Evolutionary conservation across 2,797 vertebrate species (phyloP).

Genomic region (Fringilla coelebs): DNA sequence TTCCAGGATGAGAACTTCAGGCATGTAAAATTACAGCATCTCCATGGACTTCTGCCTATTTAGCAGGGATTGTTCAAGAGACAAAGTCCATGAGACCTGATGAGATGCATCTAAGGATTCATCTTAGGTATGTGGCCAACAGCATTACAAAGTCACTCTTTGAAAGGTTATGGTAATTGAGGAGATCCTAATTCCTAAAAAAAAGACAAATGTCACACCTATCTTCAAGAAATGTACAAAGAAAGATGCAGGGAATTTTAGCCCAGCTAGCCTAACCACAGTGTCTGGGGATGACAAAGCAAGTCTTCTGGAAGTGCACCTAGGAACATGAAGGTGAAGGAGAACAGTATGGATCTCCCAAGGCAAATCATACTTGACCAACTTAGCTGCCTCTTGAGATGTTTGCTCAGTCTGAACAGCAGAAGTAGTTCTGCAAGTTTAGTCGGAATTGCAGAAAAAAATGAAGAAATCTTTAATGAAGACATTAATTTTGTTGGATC

Average conservation of each 20-base stretch:
- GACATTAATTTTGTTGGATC: neutral
- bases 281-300: neutral
- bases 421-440: neutral
- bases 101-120: neutral
- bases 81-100: neutral
- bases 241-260: neutral
- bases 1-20: neutral
- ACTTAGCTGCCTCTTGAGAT: neutral
- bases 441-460: neutral
- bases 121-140: neutral
- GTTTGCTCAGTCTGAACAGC: neutral
- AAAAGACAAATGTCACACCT: neutral
- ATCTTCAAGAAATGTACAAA: neutral
- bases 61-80: neutral
- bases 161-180: neutral
- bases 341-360: neutral
- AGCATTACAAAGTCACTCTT: neutral
- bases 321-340: neutral
- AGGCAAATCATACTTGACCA: neutral
- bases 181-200: neutral
- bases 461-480: neutral
- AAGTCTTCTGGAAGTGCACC: neutral
- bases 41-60: neutral
- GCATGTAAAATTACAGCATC: neutral
- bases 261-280: neutral